Evolutionary conservation across 2,888 invertebrate genomes (phyloP), one percentile per base, ranked within the genome.

Genomic region (Enchytraeus crypticus): DNA sequence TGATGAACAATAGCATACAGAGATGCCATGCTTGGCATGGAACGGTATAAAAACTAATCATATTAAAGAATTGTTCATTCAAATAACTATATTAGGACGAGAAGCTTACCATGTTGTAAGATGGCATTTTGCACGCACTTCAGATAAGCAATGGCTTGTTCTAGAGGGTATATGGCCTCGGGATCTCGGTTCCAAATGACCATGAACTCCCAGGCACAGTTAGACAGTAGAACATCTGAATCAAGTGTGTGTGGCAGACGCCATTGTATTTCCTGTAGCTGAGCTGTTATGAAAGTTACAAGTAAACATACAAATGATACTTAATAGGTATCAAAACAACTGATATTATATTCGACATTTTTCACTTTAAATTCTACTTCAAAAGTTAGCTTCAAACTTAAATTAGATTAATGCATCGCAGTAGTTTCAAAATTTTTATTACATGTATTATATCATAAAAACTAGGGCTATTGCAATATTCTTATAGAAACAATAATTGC

Each of bases 191-290:
- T 88, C 92, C 93, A 95, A 57, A 85, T 84, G 67, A 88, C 84
- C 58, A 89, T 86, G 75, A 89, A 91, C 77, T 93, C 92, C 93
- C 93, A 93, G 67, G 87, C 86, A 84, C 92, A 87, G 75, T 92
- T 90, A 18, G 88, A 85, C 54, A 92, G 81, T 46, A 95, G 81
- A 45, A 87, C 85, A 71, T 88, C 87, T 0, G 87, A 84, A 60
- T 87, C 85, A 58, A 92, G 82, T 76, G 92, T 92, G 69, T 89
- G 86, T 0, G 93, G 93, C 76, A 93, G 93, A 73, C 90, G 88
- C n/a, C 70, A 71, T 47, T 73, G 70, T 26, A 77, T 63, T n/a
- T 62, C 61, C 21, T 69, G 66, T 64, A 77, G 68, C 53, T 70
- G 69, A 59, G 66, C 75, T 74, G 65, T 38, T 69, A 63, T 26